Evolutionary conservation across 2,797 vertebrate species (phyloP), one percentile per base, ranked within the genome.

Genomic region (Orientallactaga sibirica): DNA sequence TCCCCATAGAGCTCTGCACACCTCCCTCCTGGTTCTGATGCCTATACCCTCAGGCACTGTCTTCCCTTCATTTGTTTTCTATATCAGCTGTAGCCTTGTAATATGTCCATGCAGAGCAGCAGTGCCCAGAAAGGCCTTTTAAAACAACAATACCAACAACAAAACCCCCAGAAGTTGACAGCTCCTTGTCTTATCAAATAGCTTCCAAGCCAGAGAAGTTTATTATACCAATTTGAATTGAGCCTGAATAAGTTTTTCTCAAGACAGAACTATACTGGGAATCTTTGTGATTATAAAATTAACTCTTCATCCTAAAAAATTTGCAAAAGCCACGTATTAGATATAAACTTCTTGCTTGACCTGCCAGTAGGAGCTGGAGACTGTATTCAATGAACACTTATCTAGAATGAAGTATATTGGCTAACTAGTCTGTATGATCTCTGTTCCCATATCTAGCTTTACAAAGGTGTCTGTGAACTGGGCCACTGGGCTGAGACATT

Each of bases 401-500:
- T 58, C 25, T 95, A 41, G 41, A 15, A 92, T 90, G 64, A 89
- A 67, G 25, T 52, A 61, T 78, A 86, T 67, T 75, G 20, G n/a
- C 64, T 93, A 93, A 94, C 74, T 55, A 37, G 15, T 67, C 43
- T 91, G 7, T 93, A 90, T 93, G 81, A 71, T 96, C 83, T 94
- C 74, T 96, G 64, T 88, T 86, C 81, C 81, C 41, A 27, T 86
- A 33, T 88, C 84, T 95, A 98, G 97, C 97, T 98, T 91, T 98
- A 97, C 92, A 98, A 97, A 97, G 97, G 96, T 70, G 97, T 98
- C 95, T 97, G 97, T 93, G 97, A 98, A 95, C 95, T 96, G 78
- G 97, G 97, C 90, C 95, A 92, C 76, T 98, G 98, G 98, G 97
- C 97, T 89, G 97, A 98, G 89, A 97, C 96, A 82, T 97, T 98